Evolutionary conservation across 1,140 invertebrate genomes (phyloP), one percentile per base, ranked within the genome.

Genomic region (Aphelenchoides avenae): DNA sequence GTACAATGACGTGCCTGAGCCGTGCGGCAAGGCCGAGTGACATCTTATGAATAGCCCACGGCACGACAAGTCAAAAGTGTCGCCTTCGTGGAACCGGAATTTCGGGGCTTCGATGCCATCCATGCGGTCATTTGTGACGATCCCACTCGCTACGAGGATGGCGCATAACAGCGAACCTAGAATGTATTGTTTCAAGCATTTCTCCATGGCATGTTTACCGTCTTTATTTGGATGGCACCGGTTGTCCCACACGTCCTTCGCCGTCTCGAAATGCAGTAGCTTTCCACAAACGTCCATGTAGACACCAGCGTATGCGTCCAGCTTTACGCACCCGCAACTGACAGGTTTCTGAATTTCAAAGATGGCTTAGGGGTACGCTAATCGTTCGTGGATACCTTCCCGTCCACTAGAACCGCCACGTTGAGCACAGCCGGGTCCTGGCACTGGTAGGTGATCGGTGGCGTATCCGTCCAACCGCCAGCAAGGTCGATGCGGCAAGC

Each of bases 381-480:
- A 53, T 24, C 11, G 30, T n/a, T n/a, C n/a, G n/a, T n/a, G n/a
- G n/a, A n/a, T 30, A 69, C 66, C 50, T 68, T 24, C 48, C 44
- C 57, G 44, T 68, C 51, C n/a, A 70, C 49, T 20, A 46, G 34
- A 18, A 68, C 50, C 13, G 66, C 53, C 22, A 70, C 1, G 46
- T 71, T 70, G 5, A 68, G 27, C 1, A 69, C 66, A 7, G 52
- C 64, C 9, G 57, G 37, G 7, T 33, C 37, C 11, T 27, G 3
- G 18, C 34, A 39, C 27, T 62, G 67, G 36, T 64, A 71, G 0
- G 68, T 71, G 18, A 70, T 68, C 18, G 69, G 68, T 11, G 68
- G 68, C 15, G 68, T 70, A 37, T 70, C 68, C 3, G 64, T 51
- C 67, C 67, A 70, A 4, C 68, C 67, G 1, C 67, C 67, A 42